Evolutionary conservation across 2,113 vertebrate species (phyloP).

Genomic region (Malaclemys terrapin): DNA sequence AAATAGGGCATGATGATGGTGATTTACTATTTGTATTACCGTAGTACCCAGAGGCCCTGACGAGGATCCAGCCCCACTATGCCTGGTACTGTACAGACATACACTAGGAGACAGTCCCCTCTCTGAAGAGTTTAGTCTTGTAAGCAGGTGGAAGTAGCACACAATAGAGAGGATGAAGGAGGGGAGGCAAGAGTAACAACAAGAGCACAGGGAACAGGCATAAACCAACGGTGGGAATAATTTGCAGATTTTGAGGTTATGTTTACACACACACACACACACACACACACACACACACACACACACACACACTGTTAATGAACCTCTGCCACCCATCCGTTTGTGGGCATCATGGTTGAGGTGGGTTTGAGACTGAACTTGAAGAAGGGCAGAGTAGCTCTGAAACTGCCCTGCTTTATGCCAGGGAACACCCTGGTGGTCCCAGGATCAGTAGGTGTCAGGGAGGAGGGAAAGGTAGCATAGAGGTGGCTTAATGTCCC

Average conservation of each 20-base stretch:
- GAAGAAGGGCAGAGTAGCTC: neutral
- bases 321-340: neutral
- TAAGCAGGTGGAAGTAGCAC: neutral
- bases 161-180: neutral
- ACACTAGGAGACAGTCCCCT: neutral
- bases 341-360: neutral
- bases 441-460: neutral
- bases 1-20: neutral
- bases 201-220: neutral
- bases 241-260: neutral
- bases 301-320: neutral
- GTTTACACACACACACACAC: neutral
- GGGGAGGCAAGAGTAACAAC: neutral
- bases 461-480: neutral
- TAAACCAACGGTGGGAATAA: neutral
- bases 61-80: neutral
- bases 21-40: neutral
- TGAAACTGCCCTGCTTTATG: rapidly evolving
- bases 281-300: neutral
- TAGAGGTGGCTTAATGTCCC: neutral
- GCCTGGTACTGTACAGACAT: neutral
- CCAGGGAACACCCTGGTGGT: neutral
- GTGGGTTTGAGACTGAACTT: neutral
- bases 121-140: neutral
- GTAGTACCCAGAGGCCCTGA: neutral